These are phyloP conservation scores for Bombus pascuorum DNA, from an alignment of 1,140 invertebrate species.

Conservation along the genomic window DNA sequence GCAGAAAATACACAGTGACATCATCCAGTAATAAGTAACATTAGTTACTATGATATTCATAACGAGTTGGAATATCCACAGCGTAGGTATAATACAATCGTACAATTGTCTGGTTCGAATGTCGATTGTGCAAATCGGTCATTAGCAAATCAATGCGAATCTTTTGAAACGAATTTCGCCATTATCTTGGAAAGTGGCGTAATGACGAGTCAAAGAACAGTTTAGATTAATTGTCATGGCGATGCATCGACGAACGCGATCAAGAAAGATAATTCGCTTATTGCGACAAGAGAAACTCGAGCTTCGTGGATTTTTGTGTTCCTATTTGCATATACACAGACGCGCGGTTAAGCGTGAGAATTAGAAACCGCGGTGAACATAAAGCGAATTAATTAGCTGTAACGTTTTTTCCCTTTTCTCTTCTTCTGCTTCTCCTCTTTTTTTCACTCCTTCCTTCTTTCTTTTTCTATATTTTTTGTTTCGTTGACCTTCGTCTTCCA, in stretches of 20 bases:
- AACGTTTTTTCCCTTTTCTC: constrained; percentile 35
- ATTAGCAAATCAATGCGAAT: not conserved
- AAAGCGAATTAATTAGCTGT: constrained; percentile 67
- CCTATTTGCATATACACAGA: constrained; percentile 59
- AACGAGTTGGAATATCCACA: not conserved
- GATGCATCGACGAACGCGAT: constrained; percentile 30
- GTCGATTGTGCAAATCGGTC: not conserved
- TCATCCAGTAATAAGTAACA: not conserved
- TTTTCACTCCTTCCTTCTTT: not conserved
- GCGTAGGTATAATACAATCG: not conserved
- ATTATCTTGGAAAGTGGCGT: not conserved
- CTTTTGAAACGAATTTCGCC: constrained; percentile 14
- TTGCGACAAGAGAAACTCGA: constrained; percentile 57
- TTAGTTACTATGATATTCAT: not conserved
- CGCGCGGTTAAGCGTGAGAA: constrained; percentile 64
- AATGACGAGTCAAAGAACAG: constrained; percentile 26
- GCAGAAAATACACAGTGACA: not conserved
- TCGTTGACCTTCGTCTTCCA: constrained; percentile 42
- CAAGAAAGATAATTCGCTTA: constrained; percentile 31
- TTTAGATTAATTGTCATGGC: constrained; percentile 44
- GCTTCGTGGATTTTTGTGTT: constrained; percentile 53
- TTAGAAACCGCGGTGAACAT: constrained; percentile 63
- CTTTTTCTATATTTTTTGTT: constrained; percentile 18
- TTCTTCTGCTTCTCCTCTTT: not conserved
- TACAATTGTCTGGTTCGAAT: not conserved